Evolutionary conservation across 2,113 vertebrate genomes (phyloP), one percentile per base, ranked within the genome.

Genomic region (Thalassoma bifasciatum): DNA sequence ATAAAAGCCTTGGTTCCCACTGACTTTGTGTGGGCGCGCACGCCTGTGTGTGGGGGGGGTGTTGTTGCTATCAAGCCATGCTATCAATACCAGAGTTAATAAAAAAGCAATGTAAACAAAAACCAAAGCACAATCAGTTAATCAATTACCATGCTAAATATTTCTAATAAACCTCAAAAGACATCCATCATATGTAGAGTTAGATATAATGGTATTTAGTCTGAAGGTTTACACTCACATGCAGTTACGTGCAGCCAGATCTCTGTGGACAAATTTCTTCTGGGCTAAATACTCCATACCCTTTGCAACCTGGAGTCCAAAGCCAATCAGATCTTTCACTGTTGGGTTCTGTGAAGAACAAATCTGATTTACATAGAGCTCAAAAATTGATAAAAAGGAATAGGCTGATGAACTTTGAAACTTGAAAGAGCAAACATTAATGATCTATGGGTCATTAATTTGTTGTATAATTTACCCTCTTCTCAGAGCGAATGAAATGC

Each of bases 171-270:
- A 6, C 30, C 30, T 30, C 30, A 6, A 30, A 30, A 30, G 30
- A 30, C 30, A n/a, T n/a, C n/a, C n/a, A n/a, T n/a, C 30, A 30
- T 4, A 30, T 30, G 3, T 4, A 30, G 30, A 30, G 30, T 30
- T 30, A 30, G 30, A 6, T 3, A 6, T 30, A 30, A 6, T 30
- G 30, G 30, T 30, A 30, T 30, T 30, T 6, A 30, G 30, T 30
- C n/a, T 30, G 21, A 22, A 71, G 46, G 62, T 57, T 80, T 66
- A 67, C 66, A 90, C 98, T 96, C 79, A 99, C 98, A 99, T 99
- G 95, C 98, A 99, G 91, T 99, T 99, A 51, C 97, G 95, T 26
- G 97, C 97, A 7, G 98, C 98, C 78, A 99, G 91, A 83, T 99
- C 97, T 86, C 97, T 91, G 85, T 99, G 98, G 56, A 99, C 97